Base-by-base conservation (phyloP, 2,797 vertebrate species). In the Scolopax bukidnonensis region DNA sequence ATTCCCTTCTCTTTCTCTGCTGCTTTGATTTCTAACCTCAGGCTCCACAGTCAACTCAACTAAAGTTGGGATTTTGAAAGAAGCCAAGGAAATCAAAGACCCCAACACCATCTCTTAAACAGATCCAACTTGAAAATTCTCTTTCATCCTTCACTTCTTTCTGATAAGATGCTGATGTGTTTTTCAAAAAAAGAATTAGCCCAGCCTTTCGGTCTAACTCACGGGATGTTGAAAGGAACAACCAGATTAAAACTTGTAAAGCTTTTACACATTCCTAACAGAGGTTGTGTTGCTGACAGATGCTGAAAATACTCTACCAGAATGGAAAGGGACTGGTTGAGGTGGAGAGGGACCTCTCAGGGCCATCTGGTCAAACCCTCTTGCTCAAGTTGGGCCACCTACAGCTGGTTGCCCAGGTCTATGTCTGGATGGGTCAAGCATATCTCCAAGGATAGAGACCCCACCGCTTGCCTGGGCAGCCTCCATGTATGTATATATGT, bases 51-150 rank as follows among this genome's bases (percentile, higher is more conserved):
- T 11, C 69, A 57, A 17, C 9, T 16, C 53, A 76, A 21, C 40
- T 53, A 1, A 92, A 87, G 38, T 4, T 71, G 47, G n/a, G 19
- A 84, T 76, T 93, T 43, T 87, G 50, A 87, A 95, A 63, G 32
- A 57, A 76, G 64, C 20, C 30, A 67, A 43, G 32, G 33, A 80
- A 68, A 80, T 33, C 33, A 23, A 67, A 84, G 69, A 90, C 27
- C 24, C 27, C 71, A 76, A 76, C 47, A 28, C 33, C 68, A 71
- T 28, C 33, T 67, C 59, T 65, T 63, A 47, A 56, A 80, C 15
- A 38, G 27, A 30, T 30, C 20, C 48, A 43, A 47, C 16, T 38
- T 61, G 25, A 84, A 86, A 75, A 59, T 63, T 68, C n/a, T 45
- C 47, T 80, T 84, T 90, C 28, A 68, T 5, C 18, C 11, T 43